Percentiles rank a stretch among this genome's conserved stretches.
These are phyloP conservation scores for Eucera pruinosa DNA, from an alignment of 2,888 invertebrate species.

Conservation along the genomic window DNA sequence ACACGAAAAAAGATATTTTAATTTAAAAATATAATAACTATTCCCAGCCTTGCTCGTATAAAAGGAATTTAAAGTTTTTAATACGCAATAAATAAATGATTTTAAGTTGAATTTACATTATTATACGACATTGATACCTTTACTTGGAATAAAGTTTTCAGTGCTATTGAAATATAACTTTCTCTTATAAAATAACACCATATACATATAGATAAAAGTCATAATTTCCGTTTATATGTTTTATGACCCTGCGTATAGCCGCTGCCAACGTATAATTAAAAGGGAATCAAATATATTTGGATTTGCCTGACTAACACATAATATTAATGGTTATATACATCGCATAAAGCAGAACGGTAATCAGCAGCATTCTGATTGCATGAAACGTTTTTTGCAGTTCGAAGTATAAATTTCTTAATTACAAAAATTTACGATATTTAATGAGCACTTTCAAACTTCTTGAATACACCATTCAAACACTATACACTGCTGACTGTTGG, in stretches of 20 bases:
- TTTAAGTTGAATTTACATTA: too few relatives aligned
- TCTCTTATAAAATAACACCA: conserved; percentile 4
- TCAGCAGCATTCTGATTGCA: neutral
- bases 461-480: conserved; percentile 30
- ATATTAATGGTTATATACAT: neutral
- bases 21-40: too few relatives aligned
- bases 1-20: too few relatives aligned
- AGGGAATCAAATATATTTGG: neutral
- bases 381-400: neutral
- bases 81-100: too few relatives aligned
- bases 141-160: neutral
- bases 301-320: neutral
- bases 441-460: conserved; percentile 21
- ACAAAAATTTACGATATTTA: too few relatives aligned
- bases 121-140: too few relatives aligned
- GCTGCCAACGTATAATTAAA: neutral
- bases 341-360: conserved; percentile 6
- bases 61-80: too few relatives aligned
- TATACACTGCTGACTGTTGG: conserved; percentile 64
- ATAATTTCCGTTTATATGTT: neutral
- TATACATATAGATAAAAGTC: neutral
- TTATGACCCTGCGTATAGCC: neutral
- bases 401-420: neutral
- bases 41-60: too few relatives aligned
- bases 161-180: neutral